Evolutionary conservation across 2,113 vertebrate species (phyloP).

Genomic region (Cyprinodon variegatus): DNA sequence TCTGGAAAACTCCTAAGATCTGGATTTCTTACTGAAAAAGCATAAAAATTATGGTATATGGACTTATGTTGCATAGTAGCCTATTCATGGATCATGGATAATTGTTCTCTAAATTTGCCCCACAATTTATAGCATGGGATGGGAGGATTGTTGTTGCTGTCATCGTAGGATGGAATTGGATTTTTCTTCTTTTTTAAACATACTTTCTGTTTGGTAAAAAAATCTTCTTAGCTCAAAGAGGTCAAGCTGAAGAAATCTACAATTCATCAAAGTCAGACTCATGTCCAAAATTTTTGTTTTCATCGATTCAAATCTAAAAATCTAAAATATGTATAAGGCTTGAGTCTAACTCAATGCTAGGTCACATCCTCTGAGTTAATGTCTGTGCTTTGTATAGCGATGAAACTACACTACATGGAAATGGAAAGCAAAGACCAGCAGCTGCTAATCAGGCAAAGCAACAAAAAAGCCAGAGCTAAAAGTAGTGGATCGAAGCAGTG

Average conservation of each 20-base stretch:
- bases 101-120: no score
- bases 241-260: no score
- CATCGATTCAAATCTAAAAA: not conserved
- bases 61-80: no score
- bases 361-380: not conserved
- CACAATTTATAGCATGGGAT: no score
- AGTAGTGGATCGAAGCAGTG: not conserved
- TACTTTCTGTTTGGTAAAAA: not conserved
- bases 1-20: no score
- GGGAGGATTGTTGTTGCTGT: no score
- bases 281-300: not conserved
- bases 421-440: slow-evolving; percentile 32
- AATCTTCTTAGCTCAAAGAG: no score
- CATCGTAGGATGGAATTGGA: no score
- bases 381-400: not conserved
- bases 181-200: not conserved
- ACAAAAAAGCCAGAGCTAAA: not conserved
- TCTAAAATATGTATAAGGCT: not conserved
- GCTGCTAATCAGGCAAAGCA: slow-evolving; percentile 1
- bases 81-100: no score
- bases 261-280: not conserved
- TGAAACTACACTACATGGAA: slow-evolving; percentile 17
- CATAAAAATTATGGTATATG: no score
- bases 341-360: not conserved
- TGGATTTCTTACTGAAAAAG: no score